Percentiles rank a stretch among this genome's conserved stretches.
Conservation (phyloP, 1,140 invertebrate species). For the Phortica variegata region DNA sequence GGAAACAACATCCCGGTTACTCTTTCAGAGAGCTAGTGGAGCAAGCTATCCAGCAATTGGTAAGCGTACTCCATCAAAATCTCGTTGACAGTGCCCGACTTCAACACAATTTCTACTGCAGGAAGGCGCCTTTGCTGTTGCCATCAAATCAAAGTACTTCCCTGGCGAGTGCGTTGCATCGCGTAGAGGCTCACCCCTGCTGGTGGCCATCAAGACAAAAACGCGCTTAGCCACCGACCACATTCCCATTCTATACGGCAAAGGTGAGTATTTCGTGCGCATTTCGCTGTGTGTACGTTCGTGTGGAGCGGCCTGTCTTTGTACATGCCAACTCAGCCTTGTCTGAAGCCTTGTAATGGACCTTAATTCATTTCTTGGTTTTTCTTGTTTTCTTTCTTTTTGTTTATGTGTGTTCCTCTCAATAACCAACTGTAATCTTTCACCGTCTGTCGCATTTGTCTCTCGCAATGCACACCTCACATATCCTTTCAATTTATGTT, state of each 20-base stretch:
- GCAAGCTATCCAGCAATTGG: conserved; percentile 90
- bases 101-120: conserved; percentile 6
- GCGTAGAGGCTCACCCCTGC: conserved; percentile 89
- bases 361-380: too few species aligned
- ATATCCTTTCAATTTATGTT: not conserved
- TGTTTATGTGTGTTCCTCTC: conserved; percentile 19
- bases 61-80: conserved; percentile 9
- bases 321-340: too few species aligned
- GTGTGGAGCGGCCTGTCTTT: not conserved
- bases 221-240: conserved; percentile 91
- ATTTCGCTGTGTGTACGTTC: not conserved
- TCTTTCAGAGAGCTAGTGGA: conserved; percentile 95
- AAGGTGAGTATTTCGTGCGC: conserved; percentile 23
- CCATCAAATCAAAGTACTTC: conserved; percentile 94
- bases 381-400: not conserved
- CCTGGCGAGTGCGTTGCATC: conserved; percentile 97
- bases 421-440: conserved; percentile 21
- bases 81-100: not conserved
- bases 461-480: not conserved
- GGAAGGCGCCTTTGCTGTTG: conserved; percentile 99
- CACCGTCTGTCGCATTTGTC: conserved; percentile 3
- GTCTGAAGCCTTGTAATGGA: too few species aligned
- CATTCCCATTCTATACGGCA: conserved; percentile 91
- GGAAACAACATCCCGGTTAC: conserved; percentile 84
- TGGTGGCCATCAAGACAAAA: conserved; percentile 97